Conservation (phyloP, 1,140 invertebrate genomes). For the Anadara kagoshimensis region DNA sequence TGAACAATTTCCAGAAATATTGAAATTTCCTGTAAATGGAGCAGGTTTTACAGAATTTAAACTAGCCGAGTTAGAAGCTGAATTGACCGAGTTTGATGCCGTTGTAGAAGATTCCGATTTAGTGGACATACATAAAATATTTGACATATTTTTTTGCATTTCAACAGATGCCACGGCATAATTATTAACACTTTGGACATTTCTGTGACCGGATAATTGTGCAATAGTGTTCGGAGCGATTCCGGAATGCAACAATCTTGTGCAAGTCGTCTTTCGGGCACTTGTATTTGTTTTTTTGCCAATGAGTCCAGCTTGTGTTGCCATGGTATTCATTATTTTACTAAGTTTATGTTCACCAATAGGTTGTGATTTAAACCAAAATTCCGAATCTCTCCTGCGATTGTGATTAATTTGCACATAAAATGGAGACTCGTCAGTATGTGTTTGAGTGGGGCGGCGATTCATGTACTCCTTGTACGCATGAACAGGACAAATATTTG, state of each 20-base stretch:
- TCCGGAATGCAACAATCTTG: constrained; percentile 1
- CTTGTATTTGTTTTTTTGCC: constrained; percentile 5
- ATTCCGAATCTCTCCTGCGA: too few species aligned
- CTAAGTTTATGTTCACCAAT: constrained; percentile 8
- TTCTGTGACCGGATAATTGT: constrained; percentile 16
- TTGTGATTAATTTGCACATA: too few species aligned
- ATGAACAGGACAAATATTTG: neutral
- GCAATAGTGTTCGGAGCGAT: neutral
- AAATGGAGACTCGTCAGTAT: too few species aligned
- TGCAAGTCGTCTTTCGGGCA: neutral
- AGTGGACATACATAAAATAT: neutral
- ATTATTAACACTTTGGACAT: constrained; percentile 11
- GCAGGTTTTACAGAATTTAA: too few species aligned
- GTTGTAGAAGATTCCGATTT: neutral
- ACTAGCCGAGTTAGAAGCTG: too few species aligned
- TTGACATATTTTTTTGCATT: constrained; percentile 8
- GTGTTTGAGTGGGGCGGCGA: neutral
- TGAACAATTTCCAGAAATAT: too few species aligned
- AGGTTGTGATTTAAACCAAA: too few species aligned
- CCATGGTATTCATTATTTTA: constrained; percentile 7
- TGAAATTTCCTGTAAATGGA: too few species aligned
- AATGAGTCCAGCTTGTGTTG: neutral
- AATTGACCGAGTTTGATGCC: neutral
- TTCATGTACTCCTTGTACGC: too few species aligned
- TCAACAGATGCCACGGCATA: neutral